A percentile compares a stretch with the other conserved stretches of the same genome.
Evolutionary conservation across 2,888 invertebrate species (phyloP).

Genomic region (Thalpophila matura): DNA sequence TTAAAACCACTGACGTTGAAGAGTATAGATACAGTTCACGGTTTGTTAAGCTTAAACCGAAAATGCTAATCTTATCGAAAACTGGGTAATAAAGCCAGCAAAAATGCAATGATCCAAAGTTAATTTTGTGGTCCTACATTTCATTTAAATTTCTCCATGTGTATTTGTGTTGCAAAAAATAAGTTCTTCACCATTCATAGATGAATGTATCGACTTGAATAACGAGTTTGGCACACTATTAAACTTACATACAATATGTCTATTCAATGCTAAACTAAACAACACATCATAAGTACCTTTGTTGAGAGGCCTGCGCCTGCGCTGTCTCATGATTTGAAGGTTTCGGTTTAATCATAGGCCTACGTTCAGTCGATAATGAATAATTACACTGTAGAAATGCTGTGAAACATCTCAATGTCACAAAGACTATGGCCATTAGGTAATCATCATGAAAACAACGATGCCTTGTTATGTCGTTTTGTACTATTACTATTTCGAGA

Average conservation of each 20-base stretch:
- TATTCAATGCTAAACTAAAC: slow-evolving; percentile 50
- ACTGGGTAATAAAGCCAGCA: no score
- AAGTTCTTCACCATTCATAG: neutral
- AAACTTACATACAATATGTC: neutral
- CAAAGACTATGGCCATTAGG: slow-evolving; percentile 19
- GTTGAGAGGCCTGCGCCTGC: slow-evolving; percentile 26
- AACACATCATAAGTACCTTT: slow-evolving; percentile 16
- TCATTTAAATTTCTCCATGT: no score
- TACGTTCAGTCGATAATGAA: slow-evolving; percentile 42
- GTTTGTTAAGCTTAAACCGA: slow-evolving; percentile 18
- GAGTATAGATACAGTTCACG: slow-evolving; percentile 34
- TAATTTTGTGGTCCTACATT: no score
- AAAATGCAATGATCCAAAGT: no score
- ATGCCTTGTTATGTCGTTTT: slow-evolving; percentile 38
- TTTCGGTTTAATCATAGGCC: slow-evolving; percentile 47
- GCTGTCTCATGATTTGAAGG: slow-evolving; percentile 47
- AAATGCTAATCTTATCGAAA: no score
- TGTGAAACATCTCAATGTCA: slow-evolving; percentile 17
- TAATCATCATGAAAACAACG: slow-evolving; percentile 23
- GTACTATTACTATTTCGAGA: slow-evolving; percentile 32
- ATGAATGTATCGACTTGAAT: neutral
- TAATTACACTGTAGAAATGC: slow-evolving; percentile 38
- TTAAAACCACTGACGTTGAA: slow-evolving; percentile 30
- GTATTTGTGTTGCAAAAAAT: neutral
- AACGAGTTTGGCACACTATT: slow-evolving; percentile 13